These are phyloP conservation scores for Mola mola DNA, from an alignment of 2,113 vertebrate genomes.

Conservation along the genomic window DNA sequence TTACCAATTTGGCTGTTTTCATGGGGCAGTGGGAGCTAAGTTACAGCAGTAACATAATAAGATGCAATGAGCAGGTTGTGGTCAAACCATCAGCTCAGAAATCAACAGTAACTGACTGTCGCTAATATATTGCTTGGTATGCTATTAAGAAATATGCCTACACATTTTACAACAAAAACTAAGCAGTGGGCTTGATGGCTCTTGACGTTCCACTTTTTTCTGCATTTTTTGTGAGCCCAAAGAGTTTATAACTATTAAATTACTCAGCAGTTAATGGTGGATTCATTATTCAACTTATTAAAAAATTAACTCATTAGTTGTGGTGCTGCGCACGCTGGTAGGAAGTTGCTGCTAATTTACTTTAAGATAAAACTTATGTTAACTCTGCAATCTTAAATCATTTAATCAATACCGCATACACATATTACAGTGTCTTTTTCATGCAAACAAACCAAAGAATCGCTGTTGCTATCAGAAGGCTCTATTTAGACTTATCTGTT, in stretches of 20 bases:
- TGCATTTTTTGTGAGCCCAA: not conserved
- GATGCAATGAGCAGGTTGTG: conserved; percentile 13
- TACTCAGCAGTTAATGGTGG: not conserved
- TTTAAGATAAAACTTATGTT: no score
- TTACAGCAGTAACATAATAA: conserved; percentile 28
- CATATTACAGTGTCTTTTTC: no score
- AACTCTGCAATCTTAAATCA: no score
- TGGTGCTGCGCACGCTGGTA: no score
- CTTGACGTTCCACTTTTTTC: not conserved
- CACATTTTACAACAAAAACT: no score
- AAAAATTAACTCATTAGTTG: not conserved
- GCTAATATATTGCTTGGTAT: conserved; percentile 3
- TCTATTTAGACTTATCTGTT: no score
- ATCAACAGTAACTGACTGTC: no score
- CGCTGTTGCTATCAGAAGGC: no score
- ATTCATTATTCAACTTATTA: conserved; percentile 23
- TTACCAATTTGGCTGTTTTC: conserved; percentile 48
- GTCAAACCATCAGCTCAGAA: conserved; percentile 12
- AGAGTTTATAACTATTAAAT: not conserved
- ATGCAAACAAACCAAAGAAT: no score
- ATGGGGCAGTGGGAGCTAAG: conserved; percentile 35
- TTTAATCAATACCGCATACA: no score
- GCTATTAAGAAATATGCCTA: conserved; percentile 2
- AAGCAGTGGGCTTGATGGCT: not conserved
- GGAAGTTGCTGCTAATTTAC: no score